Conservation (phyloP, 2,113 vertebrate species). For the Plectropomus leopardus region DNA sequence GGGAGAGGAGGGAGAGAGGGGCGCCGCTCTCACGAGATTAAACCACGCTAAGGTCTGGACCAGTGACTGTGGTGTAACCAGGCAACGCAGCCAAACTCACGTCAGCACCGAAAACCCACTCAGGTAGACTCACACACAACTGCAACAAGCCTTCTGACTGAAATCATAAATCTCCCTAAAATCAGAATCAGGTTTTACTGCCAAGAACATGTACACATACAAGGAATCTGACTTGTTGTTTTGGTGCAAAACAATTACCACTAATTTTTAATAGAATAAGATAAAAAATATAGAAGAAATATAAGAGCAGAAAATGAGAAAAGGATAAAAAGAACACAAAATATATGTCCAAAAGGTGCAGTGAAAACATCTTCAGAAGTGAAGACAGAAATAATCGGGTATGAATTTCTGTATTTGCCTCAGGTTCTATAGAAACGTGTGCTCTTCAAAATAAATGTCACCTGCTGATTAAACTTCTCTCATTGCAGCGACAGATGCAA, state of each 20-base stretch:
- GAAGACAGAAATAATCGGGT: background rate
- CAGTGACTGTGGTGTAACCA: constrained; percentile 56
- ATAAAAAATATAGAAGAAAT: too few relatives aligned
- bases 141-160: background rate
- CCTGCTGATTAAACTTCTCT: too few relatives aligned
- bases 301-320: too few relatives aligned
- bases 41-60: constrained; percentile 49
- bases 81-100: constrained; percentile 63
- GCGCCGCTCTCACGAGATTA: constrained; percentile 59
- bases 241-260: too few relatives aligned
- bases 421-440: background rate
- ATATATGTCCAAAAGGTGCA: too few relatives aligned
- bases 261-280: too few relatives aligned
- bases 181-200: too few relatives aligned
- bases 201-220: too few relatives aligned
- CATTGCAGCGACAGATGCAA: background rate
- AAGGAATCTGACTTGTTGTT: too few relatives aligned
- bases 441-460: background rate
- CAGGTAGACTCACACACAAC: constrained; percentile 26
- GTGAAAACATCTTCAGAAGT: too few relatives aligned
- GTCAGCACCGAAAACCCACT: constrained; percentile 51
- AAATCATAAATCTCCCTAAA: background rate
- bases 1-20: background rate
- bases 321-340: too few relatives aligned
- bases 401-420: background rate